Evolutionary conservation across 2,113 vertebrate species (phyloP), one percentile per base, ranked within the genome.

Genomic region (Cyphomyrus plagiostoma): DNA sequence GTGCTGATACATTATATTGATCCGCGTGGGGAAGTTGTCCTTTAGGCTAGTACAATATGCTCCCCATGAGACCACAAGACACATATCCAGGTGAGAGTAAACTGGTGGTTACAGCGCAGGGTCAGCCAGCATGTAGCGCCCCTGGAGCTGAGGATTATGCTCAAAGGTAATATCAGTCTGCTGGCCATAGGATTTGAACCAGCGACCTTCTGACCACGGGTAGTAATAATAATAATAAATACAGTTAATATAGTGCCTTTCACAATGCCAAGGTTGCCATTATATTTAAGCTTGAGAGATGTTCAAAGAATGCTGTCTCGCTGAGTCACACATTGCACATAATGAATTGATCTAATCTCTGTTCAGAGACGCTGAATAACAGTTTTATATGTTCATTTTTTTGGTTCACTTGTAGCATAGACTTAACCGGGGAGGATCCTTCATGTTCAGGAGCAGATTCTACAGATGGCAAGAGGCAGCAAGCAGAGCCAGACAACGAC

Each of bases 391-490:
- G 15, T 84, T 23, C 80, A 84, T n/a, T 91, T 35, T 19, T 30
- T 92, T 85, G 88, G 92, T 35, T 83, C 49, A n/a, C 92, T 86
- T 92, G 23, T 92, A 99, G 98, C 91, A 95, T 99, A 93, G 98
- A 99, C 92, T 92, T 99, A 90, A 99, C 98, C 7, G 91, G 8
- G 39, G 97, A 97, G 66, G 96, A 95, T 48, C 93, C 95, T 1
- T 90, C 92, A 1, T 94, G 94, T 17, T 91, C 91, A 4, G 35
- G 87, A 4, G 87, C 4, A 3, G 91, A 46, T 26, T 48, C 10
- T 17, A 2, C 19, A 23, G 50, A 48, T 19, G 0, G 46, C 42
- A 17, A 84, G 89, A 26, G 58, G 30, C 89, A 89, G 89, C 89
- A 62, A n/a, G 23, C 30, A 90, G 93, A 91, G 42, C 91, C 93